Evolutionary conservation across 2,797 vertebrate genomes (phyloP).

Genomic region (Adrianichthys oophorus): DNA sequence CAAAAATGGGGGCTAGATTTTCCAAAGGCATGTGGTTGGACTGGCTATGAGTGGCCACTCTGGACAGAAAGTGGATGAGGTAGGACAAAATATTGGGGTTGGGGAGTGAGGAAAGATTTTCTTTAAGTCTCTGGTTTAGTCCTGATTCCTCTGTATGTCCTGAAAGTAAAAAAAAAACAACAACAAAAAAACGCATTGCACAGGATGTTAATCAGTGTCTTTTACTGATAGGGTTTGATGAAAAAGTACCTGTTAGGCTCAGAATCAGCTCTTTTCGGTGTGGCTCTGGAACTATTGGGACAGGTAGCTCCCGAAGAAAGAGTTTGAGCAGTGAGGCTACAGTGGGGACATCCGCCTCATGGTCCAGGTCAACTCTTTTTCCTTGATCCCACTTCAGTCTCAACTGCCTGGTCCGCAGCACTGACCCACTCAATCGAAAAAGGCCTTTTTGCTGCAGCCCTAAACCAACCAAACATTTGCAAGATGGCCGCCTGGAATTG

Average conservation of each 20-base stretch:
- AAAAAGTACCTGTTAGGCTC: conserved; percentile 71
- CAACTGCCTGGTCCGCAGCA: conserved; percentile 70
- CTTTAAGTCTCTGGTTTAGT: conserved; percentile 63
- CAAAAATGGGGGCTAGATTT: conserved; percentile 81
- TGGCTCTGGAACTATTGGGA: conserved; percentile 76
- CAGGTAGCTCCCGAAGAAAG: conserved; percentile 83
- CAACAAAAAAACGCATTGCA: not conserved
- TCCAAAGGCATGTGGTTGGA: conserved; percentile 83
- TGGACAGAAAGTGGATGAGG: conserved; percentile 79
- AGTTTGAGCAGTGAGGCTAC: conserved; percentile 84
- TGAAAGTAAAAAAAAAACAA: conserved; percentile 22
- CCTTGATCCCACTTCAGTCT: conserved; percentile 78
- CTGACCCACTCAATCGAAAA: conserved; percentile 80
- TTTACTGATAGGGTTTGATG: not conserved
- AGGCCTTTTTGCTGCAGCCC: conserved; percentile 78
- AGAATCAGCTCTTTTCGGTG: conserved; percentile 64
- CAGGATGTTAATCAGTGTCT: not conserved
- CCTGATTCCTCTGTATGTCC: conserved; percentile 40
- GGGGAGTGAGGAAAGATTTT: conserved; percentile 69
- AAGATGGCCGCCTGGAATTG: not conserved
- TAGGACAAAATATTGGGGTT: conserved; percentile 71
- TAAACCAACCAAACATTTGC: conserved; percentile 13
- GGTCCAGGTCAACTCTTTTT: conserved; percentile 72
- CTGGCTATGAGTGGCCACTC: conserved; percentile 74
- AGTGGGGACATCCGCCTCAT: conserved; percentile 75